Conservation (phyloP, 2,797 vertebrate species). For the Peromyscus aztecus region DNA sequence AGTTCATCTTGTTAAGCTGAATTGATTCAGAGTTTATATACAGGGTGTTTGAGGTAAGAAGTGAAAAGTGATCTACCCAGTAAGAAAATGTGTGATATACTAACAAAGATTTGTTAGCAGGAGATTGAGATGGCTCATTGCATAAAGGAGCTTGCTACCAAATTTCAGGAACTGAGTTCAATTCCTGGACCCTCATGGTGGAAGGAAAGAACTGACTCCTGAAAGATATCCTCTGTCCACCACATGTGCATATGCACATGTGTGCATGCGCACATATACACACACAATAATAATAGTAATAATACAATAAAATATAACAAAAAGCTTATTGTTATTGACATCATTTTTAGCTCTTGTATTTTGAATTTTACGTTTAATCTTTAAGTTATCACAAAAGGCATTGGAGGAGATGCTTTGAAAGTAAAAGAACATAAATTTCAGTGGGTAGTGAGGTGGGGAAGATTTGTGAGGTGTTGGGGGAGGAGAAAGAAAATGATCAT, state of each 20-base stretch:
- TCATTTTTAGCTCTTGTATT: neutral
- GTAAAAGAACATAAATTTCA: neutral
- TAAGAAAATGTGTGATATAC: neutral
- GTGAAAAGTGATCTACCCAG: neutral
- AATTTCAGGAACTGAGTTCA: neutral
- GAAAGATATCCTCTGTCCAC: neutral
- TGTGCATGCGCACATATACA: neutral
- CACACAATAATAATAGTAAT: neutral
- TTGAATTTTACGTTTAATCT: neutral
- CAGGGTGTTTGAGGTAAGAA: constrained; percentile 35
- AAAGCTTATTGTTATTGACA: neutral
- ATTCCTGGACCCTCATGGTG: neutral
- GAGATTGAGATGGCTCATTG: neutral
- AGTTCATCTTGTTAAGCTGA: neutral
- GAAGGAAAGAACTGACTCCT: neutral
- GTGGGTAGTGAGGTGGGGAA: neutral
- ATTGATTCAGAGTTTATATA: neutral
- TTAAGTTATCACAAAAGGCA: neutral
- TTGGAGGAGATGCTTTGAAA: neutral
- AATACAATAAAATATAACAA: neutral
- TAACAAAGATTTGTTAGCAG: neutral
- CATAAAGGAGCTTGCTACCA: neutral
- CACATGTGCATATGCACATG: accelerated
- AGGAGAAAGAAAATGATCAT: neutral
- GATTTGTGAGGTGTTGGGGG: neutral